Base-by-base conservation (phyloP, 2,113 vertebrate genomes). In the Oryzias woworae region DNA sequence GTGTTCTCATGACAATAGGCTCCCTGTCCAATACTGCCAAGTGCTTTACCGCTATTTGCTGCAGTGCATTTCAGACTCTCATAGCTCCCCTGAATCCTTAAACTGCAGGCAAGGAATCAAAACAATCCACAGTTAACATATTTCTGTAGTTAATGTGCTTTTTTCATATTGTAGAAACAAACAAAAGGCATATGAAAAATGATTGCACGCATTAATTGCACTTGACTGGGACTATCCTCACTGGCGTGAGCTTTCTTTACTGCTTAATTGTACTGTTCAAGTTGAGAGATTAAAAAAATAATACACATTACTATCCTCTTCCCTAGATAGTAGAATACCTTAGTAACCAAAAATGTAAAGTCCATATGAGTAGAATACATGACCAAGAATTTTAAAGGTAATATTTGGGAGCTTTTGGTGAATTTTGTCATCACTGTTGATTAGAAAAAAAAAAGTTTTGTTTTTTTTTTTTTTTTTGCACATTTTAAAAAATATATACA, bases 1-100 rank as follows among this genome's bases (percentile, higher is more conserved):
- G 72, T 71, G 80, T 85, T 88, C 75, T 84, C 80, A 87, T 87
- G 83, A 87, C 84, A 88, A 90, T 85, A 83, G 55, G 61, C 78
- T 75, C 75, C 66, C 58, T 23, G 65, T 80, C 66, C 74, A 81
- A 72, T 77, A 77, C 71, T 45, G 63, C 74, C 83, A 77, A 77
- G 68, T 73, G 80, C 77, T 82, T 77, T 80, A 63, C 59, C 73
- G 69, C 62, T 41, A 26, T 79, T 64, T 66, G 73, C 69, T 66
- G 65, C 23, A 10, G 53, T 60, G 66, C 45, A 65, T 77, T 77
- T 69, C 48, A 67, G 67, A 46, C 80, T 67, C 57, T 74, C 41
- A 23, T 49, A 14, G 54, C 69, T 82, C 44, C 60, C 53, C 75
- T 68, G 73, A 65, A 49, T 58, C 65, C 59, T 49, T n/a, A 44